Evolutionary conservation across 2,888 invertebrate genomes (phyloP), one percentile per base, ranked within the genome.

Genomic region (Erebia palarica): DNA sequence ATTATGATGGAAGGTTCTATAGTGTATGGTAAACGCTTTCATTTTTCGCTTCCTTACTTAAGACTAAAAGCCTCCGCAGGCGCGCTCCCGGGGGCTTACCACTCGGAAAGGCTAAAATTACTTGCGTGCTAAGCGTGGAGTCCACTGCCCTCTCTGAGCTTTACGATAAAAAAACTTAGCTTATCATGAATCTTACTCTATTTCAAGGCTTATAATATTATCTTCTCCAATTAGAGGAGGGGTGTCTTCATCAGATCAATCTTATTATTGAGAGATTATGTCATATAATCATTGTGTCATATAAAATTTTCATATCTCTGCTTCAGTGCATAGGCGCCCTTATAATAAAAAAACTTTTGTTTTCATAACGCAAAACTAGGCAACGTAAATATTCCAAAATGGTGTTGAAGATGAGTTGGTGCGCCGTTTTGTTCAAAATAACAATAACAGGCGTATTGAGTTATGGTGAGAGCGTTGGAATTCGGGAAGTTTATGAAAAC

Each of bases 41-140:
- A 57, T 66, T 66, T 47, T 57, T 18, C 53, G 65, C 53, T 65
- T 66, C 66, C 66, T 66, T 47, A 66, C 67, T 60, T 67, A 67
- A 18, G 53, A 53, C 53, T 53, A 53, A 59, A 61, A 71, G 65
- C 71, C 65, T 68, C 70, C 69, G 55, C 18, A 18, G 55, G 57
- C 68, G 42, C 18, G 42, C 53, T 68, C 65, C 71, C 42, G 51
- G 60, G 72, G 73, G 73, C 60, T 71, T 70, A 68, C 67, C 53
- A 65, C 71, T 71, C 49, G 16, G 65, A 65, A 72, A 65, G 71
- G 68, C 68, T 73, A 58, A 27, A 70, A 65, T 73, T 65, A 61
- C 73, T 70, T 65, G 60, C 47, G 18, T 16, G 49, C 27, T 65
- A 53, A 66, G 53, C 65, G 14, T 67, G 57, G 16, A 58, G 10